phyloP scores from a whole-genome alignment of 2,888 invertebrate species.

The Lasius platythorax region DNA sequence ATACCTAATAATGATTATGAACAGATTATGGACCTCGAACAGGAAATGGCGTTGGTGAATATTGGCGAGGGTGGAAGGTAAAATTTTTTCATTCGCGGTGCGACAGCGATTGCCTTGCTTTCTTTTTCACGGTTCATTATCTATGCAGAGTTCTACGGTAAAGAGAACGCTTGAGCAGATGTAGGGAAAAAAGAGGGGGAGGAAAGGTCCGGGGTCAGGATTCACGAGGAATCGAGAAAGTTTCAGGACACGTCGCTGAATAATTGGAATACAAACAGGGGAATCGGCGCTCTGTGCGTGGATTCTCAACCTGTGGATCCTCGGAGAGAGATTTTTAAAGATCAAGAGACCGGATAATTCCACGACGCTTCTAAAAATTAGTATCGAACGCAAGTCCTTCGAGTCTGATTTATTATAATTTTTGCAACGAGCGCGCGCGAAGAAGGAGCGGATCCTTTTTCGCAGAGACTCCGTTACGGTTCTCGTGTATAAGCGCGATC shows the following conservation, averaged over 20 bases:
- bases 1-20: slow-evolving; percentile 75
- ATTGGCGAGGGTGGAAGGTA: slow-evolving; percentile 62
- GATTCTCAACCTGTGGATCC: slow-evolving; percentile 67
- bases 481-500: slow-evolving; percentile 57
- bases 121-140: slow-evolving; percentile 66
- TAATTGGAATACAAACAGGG: slow-evolving; percentile 66
- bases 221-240: slow-evolving; percentile 66
- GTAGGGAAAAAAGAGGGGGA: slow-evolving; percentile 9
- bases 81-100: slow-evolving; percentile 57
- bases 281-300: slow-evolving; percentile 23
- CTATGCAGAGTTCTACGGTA: slow-evolving; percentile 71
- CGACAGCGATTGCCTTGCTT: slow-evolving; percentile 22
- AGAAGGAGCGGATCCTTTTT: not conserved
- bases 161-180: slow-evolving; percentile 26
- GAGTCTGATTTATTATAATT: not conserved
- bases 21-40: slow-evolving; percentile 70
- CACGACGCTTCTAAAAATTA: slow-evolving; percentile 1
- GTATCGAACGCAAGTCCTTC: not conserved
- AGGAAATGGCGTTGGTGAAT: slow-evolving; percentile 78
- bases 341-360: not conserved
- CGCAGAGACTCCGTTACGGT: slow-evolving; percentile 14
- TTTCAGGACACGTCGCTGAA: slow-evolving; percentile 69
- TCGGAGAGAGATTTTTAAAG: not conserved
- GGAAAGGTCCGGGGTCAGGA: slow-evolving; percentile 60
- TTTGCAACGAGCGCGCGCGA: slow-evolving; percentile 32